These are phyloP conservation scores for Urechis unicinctus DNA, from an alignment of 2,888 invertebrate genomes.

Conservation along the genomic window DNA sequence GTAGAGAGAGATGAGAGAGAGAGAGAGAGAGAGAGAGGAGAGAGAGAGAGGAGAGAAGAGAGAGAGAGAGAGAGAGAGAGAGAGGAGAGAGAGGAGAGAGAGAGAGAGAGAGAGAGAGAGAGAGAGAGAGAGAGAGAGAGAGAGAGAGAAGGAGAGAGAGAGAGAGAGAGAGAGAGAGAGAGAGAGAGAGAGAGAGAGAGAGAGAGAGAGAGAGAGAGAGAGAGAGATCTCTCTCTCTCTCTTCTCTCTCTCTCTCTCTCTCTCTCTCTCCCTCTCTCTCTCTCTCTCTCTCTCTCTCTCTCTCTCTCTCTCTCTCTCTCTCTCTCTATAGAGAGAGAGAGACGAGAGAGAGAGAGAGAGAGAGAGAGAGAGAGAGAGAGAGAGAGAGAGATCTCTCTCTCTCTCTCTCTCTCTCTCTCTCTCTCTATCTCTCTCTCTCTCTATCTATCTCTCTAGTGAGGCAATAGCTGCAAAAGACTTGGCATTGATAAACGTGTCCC, in stretches of 20 bases:
- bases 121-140: neutral
- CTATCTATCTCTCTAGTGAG: too few relatives aligned
- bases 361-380: conserved; percentile 2
- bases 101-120: neutral
- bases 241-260: conserved; percentile 13
- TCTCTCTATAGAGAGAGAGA: too few relatives aligned
- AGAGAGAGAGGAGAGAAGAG: neutral
- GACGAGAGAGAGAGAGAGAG: too few relatives aligned
- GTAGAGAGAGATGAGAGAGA: too few relatives aligned
- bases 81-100: neutral
- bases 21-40: neutral
- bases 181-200: neutral
- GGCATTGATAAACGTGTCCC: too few relatives aligned
- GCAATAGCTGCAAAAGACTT: too few relatives aligned
- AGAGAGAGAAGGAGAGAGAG: neutral
- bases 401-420: too few relatives aligned
- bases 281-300: conserved; percentile 11
- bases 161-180: neutral
- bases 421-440: too few relatives aligned
- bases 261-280: conserved; percentile 11
- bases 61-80: neutral
- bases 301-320: conserved; percentile 5
- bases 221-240: too few relatives aligned
- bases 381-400: too few relatives aligned
- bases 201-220: neutral